Conservation (phyloP, 2,797 vertebrate species). For the Allobates femoralis region DNA sequence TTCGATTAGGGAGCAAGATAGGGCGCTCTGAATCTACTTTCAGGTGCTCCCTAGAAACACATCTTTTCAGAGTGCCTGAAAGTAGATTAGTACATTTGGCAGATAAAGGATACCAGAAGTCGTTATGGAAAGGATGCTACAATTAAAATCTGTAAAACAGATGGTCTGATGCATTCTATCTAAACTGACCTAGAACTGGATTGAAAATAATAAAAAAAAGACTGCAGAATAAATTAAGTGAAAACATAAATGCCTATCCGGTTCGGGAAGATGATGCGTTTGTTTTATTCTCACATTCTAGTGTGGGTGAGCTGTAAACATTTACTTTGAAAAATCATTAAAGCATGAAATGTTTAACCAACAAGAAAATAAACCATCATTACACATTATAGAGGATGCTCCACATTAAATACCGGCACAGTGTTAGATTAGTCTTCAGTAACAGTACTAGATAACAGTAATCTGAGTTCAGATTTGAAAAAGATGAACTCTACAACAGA, state of each 20-base stretch:
- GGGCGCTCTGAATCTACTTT: too few species aligned
- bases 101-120: constrained; percentile 35
- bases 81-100: constrained; percentile 10
- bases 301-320: constrained; percentile 29
- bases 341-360: constrained; percentile 34
- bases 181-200: constrained; percentile 47
- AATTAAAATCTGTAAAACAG: constrained; percentile 54
- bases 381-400: background rate
- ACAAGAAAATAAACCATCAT: constrained; percentile 33
- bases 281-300: constrained; percentile 46
- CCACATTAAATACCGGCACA: constrained; percentile 1
- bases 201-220: constrained; percentile 11
- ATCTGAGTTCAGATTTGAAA: constrained; percentile 11
- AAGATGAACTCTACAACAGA: background rate
- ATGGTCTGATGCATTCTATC: constrained; percentile 41
- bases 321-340: constrained; percentile 47
- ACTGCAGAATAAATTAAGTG: constrained; percentile 48
- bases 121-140: constrained; percentile 36
- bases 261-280: constrained; percentile 10
- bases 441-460: background rate
- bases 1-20: too few species aligned
- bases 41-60: too few species aligned
- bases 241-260: constrained; percentile 36
- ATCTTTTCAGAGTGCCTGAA: too few species aligned
- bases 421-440: constrained; percentile 24